Percentiles rank a stretch among this genome's conserved stretches.
Conservation (phyloP, 37 sponge, comb jelly and placozoan genomes). For the Diacarnus erythraeanus region DNA sequence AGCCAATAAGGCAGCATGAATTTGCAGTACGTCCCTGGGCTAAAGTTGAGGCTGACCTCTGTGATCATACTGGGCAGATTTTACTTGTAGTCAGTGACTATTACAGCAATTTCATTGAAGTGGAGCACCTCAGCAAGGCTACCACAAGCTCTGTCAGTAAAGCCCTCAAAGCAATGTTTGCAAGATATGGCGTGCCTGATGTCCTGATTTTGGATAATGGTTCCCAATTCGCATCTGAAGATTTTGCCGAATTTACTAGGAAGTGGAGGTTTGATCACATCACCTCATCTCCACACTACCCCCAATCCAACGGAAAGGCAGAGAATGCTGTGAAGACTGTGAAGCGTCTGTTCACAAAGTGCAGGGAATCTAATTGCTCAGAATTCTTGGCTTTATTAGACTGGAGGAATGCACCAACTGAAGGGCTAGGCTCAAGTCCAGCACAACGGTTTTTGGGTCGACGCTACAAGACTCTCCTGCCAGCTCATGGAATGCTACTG, state of each 20-base stretch:
- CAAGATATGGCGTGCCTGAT: slow-evolving; percentile 52
- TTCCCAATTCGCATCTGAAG: slow-evolving; percentile 29
- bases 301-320: slow-evolving; percentile 56
- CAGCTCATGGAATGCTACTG: slow-evolving; percentile 2
- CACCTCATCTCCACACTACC: slow-evolving; percentile 37
- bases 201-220: slow-evolving; percentile 44
- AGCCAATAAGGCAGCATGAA: slow-evolving; percentile 33
- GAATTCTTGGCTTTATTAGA: slow-evolving; percentile 50
- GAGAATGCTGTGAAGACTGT: slow-evolving; percentile 56
- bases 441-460: slow-evolving; percentile 47
- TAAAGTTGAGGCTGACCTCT: slow-evolving; percentile 48
- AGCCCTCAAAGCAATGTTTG: slow-evolving; percentile 29
- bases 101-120: slow-evolving; percentile 51
- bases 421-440: slow-evolving; percentile 21
- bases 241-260: slow-evolving; percentile 30
- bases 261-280: slow-evolving; percentile 36
- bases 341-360: slow-evolving; percentile 35
- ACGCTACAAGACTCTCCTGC: slow-evolving; percentile 21
- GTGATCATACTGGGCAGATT: slow-evolving; percentile 26
- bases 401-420: slow-evolving; percentile 40
- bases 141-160: slow-evolving; percentile 25
- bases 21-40: slow-evolving; percentile 35
- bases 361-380: too few relatives aligned
- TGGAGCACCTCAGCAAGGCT: slow-evolving; percentile 13
- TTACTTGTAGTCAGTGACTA: slow-evolving; percentile 42